Base-by-base conservation (phyloP, 2,888 invertebrate species). In the Drosophila rellima region DNA sequence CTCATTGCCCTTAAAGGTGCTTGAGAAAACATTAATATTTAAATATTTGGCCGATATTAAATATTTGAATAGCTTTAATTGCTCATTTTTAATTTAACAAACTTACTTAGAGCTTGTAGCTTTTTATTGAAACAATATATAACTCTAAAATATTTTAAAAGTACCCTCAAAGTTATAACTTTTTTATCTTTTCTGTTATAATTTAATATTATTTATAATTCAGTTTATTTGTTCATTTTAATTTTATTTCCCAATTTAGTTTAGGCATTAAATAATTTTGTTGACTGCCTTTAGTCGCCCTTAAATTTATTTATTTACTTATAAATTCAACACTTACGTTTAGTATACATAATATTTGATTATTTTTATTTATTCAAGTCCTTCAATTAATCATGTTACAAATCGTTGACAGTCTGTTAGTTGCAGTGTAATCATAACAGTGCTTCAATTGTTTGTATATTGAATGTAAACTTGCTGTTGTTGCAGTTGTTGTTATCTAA, bases 401-500 rank as follows among this genome's bases (percentile, higher is more conserved):
- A 35, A 10, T 4, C 6, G 17, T 33, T 33, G 13, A 33, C 11
- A 33, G 33, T 33, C 33, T 26, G 26, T n/a, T 35, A 15, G 15
- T 17, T 15, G 15, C 37, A 15, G 7, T 35, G 2, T 6, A 10
- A 18, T 11, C 18, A 18, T 20, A 42, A 13, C 20, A 20, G 13
- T 2, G 2, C 6, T 2, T 13, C 1, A 20, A n/a, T 18, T 11
- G n/a, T 26, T 15, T 18, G 20, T 11, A 3, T 26, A 56, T 23
- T 35, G 5, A 26, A 17, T 52, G 11, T 45, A 7, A 4, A 37
- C 13, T 37, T 23, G 2, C 3, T 23, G 0, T 17, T 0, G 17
- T 44, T 10, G 7, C 69, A 80, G 64, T 48, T 59, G 83, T 47
- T 91, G 89, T 52, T 92, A 90, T 63, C 72, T 90, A 57, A 68